Percentiles rank a stretch among this genome's conserved stretches.
Conservation (phyloP, 2,888 invertebrate genomes). For the Aradus depressus region DNA sequence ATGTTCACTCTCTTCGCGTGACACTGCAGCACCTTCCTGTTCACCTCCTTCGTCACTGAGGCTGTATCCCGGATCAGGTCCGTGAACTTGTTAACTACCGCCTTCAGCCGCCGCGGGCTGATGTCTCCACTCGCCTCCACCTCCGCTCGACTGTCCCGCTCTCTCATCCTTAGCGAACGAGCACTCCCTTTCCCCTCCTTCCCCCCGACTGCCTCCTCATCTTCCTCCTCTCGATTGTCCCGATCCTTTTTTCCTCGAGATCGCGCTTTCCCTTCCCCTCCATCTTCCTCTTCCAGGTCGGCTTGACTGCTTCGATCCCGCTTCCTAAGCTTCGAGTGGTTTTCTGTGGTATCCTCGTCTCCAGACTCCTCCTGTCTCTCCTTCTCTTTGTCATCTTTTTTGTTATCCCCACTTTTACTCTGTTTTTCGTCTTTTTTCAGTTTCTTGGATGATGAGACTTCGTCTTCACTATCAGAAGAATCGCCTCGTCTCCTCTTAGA, state of each 20-base stretch:
- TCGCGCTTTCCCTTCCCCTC: background rate
- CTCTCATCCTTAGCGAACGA: too few relatives aligned
- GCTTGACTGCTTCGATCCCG: too few relatives aligned
- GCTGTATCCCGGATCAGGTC: conserved; percentile 2
- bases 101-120: too few relatives aligned
- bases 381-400: conserved; percentile 3
- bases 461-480: conserved; percentile 1
- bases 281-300: background rate
- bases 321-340: too few relatives aligned
- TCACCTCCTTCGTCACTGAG: conserved; percentile 2
- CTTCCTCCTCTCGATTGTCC: background rate
- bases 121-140: too few relatives aligned
- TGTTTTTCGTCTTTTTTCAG: conserved; percentile 7
- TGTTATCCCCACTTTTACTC: conserved; percentile 1
- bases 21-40: conserved; percentile 10
- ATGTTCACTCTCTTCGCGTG: conserved; percentile 5
- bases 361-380: background rate
- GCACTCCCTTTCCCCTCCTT: background rate
- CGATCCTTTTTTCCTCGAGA: background rate
- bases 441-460: too few relatives aligned
- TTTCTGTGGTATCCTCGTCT: background rate
- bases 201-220: background rate
- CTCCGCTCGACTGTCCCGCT: too few relatives aligned
- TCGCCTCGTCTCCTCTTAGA: background rate
- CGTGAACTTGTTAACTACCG: background rate